phyloP scores from a whole-genome alignment of 1,140 invertebrate genomes.

The Kradibia gibbosae region DNA sequence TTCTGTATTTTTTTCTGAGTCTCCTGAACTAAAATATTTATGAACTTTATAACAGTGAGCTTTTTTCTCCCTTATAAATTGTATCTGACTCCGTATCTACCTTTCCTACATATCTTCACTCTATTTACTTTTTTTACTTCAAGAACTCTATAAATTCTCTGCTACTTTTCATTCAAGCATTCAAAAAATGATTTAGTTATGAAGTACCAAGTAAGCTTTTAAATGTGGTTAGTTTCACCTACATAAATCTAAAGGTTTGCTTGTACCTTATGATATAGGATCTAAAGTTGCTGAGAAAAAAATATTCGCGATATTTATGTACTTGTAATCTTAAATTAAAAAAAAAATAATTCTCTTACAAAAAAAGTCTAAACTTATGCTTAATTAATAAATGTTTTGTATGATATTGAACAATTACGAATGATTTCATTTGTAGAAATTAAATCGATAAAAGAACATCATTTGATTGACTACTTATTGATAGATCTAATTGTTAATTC shows the following conservation, averaged over 20 bases:
- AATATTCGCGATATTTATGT: conserved; percentile 19
- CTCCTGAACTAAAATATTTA: conserved; percentile 37
- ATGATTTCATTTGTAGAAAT: too few species aligned
- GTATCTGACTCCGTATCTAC: conserved; percentile 2
- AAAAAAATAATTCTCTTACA: neutral
- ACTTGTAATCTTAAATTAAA: neutral
- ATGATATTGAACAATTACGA: too few species aligned
- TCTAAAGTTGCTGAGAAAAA: neutral
- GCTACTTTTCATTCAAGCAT: conserved; percentile 38
- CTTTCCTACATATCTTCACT: too few species aligned
- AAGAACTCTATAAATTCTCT: conserved; percentile 43
- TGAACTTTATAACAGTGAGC: conserved; percentile 46
- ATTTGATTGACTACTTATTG: too few species aligned
- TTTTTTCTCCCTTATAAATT: conserved; percentile 40
- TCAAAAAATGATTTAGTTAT: conserved; percentile 17
- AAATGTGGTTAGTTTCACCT: conserved; percentile 11
- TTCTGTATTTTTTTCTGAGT: neutral
- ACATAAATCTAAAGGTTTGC: neutral
- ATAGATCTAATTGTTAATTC: too few species aligned
- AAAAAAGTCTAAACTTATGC: too few species aligned
- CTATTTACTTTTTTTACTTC: too few species aligned
- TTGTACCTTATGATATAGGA: neutral
- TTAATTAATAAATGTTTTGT: too few species aligned
- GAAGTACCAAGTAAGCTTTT: conserved; percentile 13
- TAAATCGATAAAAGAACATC: too few species aligned